These are phyloP conservation scores for Diorhabda carinulata DNA, from an alignment of 1,140 invertebrate species.

Conservation along the genomic window DNA sequence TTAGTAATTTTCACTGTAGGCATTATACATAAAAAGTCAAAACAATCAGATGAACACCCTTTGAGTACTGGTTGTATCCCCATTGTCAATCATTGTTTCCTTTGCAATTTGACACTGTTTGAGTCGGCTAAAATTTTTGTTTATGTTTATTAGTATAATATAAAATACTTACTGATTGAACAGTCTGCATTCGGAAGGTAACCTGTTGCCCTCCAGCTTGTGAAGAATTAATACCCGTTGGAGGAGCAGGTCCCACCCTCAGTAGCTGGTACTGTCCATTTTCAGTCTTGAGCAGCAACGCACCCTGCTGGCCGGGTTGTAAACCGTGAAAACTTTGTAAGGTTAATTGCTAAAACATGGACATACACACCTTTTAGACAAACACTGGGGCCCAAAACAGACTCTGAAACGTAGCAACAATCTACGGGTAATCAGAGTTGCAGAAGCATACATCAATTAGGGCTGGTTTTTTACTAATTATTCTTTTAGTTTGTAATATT, in stretches of 20 bases:
- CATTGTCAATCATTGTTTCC: too few species aligned
- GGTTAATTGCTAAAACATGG: constrained; percentile 61
- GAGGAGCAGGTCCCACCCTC: constrained; percentile 73
- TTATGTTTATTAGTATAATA: constrained; percentile 2
- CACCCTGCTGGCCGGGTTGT: constrained; percentile 76
- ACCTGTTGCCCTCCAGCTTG: constrained; percentile 47
- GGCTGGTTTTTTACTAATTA: too few species aligned
- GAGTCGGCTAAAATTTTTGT: background rate
- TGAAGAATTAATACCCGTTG: constrained; percentile 55
- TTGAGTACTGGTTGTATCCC: too few species aligned
- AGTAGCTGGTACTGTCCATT: constrained; percentile 91
- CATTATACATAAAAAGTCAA: too few species aligned
- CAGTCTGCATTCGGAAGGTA: constrained; percentile 56
- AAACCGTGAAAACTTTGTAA: constrained; percentile 79
- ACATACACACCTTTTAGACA: constrained; percentile 32
- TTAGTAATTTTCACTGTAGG: too few species aligned
- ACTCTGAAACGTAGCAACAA: constrained; percentile 11
- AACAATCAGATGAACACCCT: too few species aligned
- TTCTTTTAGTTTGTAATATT: too few species aligned
- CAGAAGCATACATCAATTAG: background rate
- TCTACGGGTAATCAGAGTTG: background rate
- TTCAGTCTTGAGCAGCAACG: constrained; percentile 89
- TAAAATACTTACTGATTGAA: constrained; percentile 52
- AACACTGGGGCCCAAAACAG: constrained; percentile 16
- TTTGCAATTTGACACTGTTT: background rate